These are phyloP conservation scores for Saccostrea glomerata DNA, from an alignment of 1,140 invertebrate genomes.

Conservation along the genomic window DNA sequence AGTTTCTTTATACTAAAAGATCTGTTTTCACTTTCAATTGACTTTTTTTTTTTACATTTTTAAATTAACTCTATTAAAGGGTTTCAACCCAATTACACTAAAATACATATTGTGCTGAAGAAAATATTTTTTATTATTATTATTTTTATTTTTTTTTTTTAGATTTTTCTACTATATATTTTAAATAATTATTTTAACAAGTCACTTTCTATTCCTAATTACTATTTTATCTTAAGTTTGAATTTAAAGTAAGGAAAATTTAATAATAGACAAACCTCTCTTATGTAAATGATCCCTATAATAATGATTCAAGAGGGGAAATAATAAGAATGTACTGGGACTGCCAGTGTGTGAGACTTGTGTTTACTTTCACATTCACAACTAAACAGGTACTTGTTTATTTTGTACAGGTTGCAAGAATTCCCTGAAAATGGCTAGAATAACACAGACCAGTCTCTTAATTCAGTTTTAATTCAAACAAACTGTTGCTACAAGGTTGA, in stretches of 20 bases:
- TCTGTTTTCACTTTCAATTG: not conserved
- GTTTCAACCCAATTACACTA: too few species aligned
- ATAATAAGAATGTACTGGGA: not conserved
- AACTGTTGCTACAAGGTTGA: not conserved
- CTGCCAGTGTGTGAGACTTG: too few species aligned
- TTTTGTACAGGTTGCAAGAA: not conserved
- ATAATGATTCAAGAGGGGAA: not conserved
- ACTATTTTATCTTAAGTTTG: too few species aligned
- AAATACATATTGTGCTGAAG: too few species aligned
- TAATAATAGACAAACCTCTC: not conserved
- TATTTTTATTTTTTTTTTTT: too few species aligned
- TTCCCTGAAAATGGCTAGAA: constrained; percentile 10
- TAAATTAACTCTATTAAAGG: too few species aligned
- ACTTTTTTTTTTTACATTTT: too few species aligned
- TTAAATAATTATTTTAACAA: too few species aligned
- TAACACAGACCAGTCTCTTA: not conserved
- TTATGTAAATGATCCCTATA: not conserved
- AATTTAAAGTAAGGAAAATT: not conserved
- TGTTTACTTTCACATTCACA: not conserved
- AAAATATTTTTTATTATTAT: too few species aligned
- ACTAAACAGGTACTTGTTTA: not conserved
- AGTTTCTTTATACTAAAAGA: not conserved
- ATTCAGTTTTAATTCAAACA: not conserved
- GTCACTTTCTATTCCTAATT: too few species aligned
- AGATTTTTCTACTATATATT: too few species aligned